Conservation (phyloP, 2,113 vertebrate species). For the Marcusenius ussheri region DNA sequence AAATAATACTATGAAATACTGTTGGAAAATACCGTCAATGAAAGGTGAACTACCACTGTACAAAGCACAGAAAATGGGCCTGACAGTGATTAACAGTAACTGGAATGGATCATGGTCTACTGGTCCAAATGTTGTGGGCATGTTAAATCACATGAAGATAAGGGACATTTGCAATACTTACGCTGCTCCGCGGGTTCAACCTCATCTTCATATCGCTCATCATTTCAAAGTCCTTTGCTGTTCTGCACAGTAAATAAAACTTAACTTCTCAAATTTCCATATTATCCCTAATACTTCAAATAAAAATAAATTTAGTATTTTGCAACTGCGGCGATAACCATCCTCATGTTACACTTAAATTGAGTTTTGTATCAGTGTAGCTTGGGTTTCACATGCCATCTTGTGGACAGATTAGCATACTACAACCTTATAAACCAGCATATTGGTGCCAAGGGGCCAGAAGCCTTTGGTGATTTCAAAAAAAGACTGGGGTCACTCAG, state of each 20-base stretch:
- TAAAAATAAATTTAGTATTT: neutral
- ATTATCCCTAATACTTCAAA: neutral
- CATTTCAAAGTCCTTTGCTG: slow-evolving; percentile 82
- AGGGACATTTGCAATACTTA: slow-evolving; percentile 51
- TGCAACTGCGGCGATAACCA: neutral
- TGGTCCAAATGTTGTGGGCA: neutral
- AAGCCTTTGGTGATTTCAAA: neutral
- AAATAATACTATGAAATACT: neutral
- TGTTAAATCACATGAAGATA: neutral
- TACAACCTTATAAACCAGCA: neutral
- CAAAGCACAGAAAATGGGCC: neutral
- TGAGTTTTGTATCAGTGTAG: neutral
- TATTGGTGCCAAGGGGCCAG: neutral
- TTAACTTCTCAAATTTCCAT: neutral
- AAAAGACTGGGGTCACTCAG: neutral
- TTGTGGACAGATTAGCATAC: neutral
- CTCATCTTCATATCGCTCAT: slow-evolving; percentile 83
- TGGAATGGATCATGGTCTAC: neutral
- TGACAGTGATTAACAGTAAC: neutral
- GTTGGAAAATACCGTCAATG: neutral
- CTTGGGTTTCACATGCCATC: neutral
- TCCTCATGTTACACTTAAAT: neutral
- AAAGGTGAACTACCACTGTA: neutral
- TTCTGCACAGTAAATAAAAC: slow-evolving; percentile 57
- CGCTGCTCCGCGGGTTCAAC: slow-evolving; percentile 75